Evolutionary conservation across 2,797 vertebrate genomes (phyloP).

Genomic region (Tragopan temminckii): DNA sequence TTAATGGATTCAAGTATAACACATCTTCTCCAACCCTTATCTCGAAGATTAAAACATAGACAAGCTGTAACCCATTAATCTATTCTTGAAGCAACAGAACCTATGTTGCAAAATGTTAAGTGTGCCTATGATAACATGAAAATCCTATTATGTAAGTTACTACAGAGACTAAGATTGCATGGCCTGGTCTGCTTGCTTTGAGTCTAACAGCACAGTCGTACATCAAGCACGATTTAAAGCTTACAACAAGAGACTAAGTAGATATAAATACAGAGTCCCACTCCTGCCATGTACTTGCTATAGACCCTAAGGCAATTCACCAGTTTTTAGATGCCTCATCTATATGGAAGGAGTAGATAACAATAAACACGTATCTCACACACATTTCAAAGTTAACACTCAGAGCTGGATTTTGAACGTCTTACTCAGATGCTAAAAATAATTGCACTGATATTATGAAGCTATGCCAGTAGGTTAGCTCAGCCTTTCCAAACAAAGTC

Average conservation of each 20-base stretch:
- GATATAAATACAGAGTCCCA: neutral
- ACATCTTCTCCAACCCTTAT: neutral
- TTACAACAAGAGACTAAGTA: neutral
- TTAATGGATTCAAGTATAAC: neutral
- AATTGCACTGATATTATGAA: conserved; percentile 36
- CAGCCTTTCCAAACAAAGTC: conserved; percentile 47
- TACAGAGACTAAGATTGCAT: neutral
- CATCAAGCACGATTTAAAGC: neutral
- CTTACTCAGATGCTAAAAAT: conserved; percentile 40
- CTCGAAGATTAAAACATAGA: neutral
- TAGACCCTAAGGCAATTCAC: neutral
- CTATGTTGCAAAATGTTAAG: neutral
- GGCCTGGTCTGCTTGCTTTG: neutral
- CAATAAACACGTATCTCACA: neutral
- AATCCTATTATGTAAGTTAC: neutral
- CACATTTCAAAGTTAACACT: neutral
- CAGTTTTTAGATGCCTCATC: neutral
- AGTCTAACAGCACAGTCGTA: neutral
- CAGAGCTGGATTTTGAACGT: conserved; percentile 13
- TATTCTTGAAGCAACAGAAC: conserved; percentile 8
- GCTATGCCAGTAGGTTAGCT: neutral
- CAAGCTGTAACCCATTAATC: neutral
- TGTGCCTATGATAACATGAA: neutral
- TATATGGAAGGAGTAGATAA: neutral
- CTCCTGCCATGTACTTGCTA: neutral